Base-by-base conservation (phyloP, 2,888 invertebrate genomes). In the Calameuta filiformis region DNA sequence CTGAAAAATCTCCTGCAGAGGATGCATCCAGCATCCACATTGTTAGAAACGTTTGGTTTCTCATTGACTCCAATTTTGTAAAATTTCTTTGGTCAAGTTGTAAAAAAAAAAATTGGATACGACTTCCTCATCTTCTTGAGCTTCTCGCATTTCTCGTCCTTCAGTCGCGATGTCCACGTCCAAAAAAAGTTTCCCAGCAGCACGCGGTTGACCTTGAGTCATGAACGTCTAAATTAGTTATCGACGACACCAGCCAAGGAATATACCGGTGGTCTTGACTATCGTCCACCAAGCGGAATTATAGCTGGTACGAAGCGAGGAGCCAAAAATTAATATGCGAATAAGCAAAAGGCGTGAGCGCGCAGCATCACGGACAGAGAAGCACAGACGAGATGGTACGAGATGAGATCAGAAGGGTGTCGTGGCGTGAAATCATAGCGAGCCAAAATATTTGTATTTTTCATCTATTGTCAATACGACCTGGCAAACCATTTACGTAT, bases 381-480 rank as follows among this genome's bases (percentile, higher is more conserved):
- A 9, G 23, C 56, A 23, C 23, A 23, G 23, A 56, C 23, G 23
- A 23, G 56, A 56, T 56, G 56, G 23, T 56, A 56, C 56, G 23
- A 56, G 56, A 56, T 56, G 56, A 56, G 71, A 71, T 34, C 71
- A 12, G 33, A 80, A 79, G 75, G 81, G 83, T 83, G 82, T 81
- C 79, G 83, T 82, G 82, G 85, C 85, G 86, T 85, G 86, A 88
- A 89, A 88, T 87, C 87, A 83, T 83, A 84, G 79, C 83, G 84
- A 83, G 82, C 83, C 85, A 88, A 89, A 89, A 89, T 89, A 89
- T 89, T 89, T 89, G 88, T 85, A 87, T 85, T 82, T 85, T 84
- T 69, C 69, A 31, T 56, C 56, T 9, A 56, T 56, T 56, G 56
- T 56, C 23, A 56, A 23, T 23, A 56, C 40, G 40, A 9, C 56